These are phyloP conservation scores for Torymus tubicola DNA, from an alignment of 2,888 invertebrate genomes.

Conservation along the genomic window DNA sequence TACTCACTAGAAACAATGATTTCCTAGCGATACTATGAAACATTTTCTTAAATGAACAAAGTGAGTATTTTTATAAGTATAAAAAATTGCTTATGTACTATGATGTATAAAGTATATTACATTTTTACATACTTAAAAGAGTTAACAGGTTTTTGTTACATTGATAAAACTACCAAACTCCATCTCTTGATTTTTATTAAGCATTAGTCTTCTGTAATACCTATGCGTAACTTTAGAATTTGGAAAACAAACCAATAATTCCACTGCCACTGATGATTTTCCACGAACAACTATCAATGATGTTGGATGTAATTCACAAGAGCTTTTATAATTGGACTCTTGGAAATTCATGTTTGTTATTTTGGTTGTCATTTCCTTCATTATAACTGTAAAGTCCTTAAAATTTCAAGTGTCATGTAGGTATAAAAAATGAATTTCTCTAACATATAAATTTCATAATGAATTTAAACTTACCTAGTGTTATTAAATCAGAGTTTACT, in stretches of 20 bases:
- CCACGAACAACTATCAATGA: constrained; percentile 32
- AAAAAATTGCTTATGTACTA: too few relatives aligned
- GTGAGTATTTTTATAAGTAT: too few relatives aligned
- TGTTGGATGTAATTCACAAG: constrained; percentile 21
- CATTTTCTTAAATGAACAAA: too few relatives aligned
- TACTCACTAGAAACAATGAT: too few relatives aligned
- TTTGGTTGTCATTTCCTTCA: background rate
- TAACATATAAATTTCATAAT: too few relatives aligned
- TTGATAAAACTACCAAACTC: background rate
- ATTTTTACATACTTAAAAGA: too few relatives aligned
- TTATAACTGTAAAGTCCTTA: background rate
- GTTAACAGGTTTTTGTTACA: background rate
- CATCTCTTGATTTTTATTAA: background rate
- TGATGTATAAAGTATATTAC: too few relatives aligned
- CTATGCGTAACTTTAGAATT: constrained; percentile 17
- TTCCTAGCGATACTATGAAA: too few relatives aligned
- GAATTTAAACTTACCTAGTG: too few relatives aligned
- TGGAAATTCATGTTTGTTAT: background rate
- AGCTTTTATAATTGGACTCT: background rate
- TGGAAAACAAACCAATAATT: constrained; percentile 31
- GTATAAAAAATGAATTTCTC: too few relatives aligned
- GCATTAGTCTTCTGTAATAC: background rate
- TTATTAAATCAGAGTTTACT: too few relatives aligned
- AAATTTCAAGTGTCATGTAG: background rate
- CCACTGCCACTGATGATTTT: constrained; percentile 25